phyloP scores from a whole-genome alignment of 2,113 vertebrate species.

The Siphamia tubifer region DNA sequence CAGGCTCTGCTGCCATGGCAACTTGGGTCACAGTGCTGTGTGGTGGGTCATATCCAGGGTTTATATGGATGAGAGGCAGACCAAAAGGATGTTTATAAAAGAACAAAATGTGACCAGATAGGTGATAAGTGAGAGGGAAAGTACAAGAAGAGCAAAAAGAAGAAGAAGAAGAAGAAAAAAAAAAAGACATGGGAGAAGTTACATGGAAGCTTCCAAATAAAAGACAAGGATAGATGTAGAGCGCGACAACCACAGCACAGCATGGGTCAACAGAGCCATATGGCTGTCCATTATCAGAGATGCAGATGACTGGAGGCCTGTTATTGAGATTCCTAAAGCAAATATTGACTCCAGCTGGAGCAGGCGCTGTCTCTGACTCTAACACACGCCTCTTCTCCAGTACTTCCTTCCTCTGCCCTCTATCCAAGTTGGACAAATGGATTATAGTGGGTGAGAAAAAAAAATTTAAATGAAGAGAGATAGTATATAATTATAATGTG shows the following conservation, averaged over 20 bases:
- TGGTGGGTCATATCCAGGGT: slow-evolving; percentile 69
- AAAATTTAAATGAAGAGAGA: slow-evolving; percentile 46
- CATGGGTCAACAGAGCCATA: slow-evolving; percentile 86
- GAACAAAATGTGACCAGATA: slow-evolving; percentile 37
- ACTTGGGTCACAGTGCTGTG: slow-evolving; percentile 72
- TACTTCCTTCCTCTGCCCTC: slow-evolving; percentile 72
- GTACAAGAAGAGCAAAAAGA: no score
- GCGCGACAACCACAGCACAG: slow-evolving; percentile 63
- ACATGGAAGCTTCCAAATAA: slow-evolving; percentile 30
- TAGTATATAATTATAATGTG: slow-evolving; percentile 22
- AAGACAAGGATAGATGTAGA: slow-evolving; percentile 50
- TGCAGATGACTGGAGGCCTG: slow-evolving; percentile 84
- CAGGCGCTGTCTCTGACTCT: slow-evolving; percentile 65
- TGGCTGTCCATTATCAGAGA: slow-evolving; percentile 84
- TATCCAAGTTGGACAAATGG: slow-evolving; percentile 59
- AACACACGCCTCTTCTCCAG: slow-evolving; percentile 70
- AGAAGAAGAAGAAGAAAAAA: slow-evolving; percentile 27
- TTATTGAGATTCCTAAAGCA: slow-evolving; percentile 87
- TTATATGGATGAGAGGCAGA: slow-evolving; percentile 47
- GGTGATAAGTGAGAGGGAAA: slow-evolving; percentile 28
- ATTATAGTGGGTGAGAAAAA: slow-evolving; percentile 49
- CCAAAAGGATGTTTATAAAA: slow-evolving; percentile 34
- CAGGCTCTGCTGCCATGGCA: slow-evolving; percentile 76
- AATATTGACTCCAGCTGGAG: slow-evolving; percentile 86
- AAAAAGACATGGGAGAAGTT: slow-evolving; percentile 42